phyloP scores from a whole-genome alignment of 37 sponge, comb jelly and placozoan species.

The Dysidea cf. avara region DNA sequence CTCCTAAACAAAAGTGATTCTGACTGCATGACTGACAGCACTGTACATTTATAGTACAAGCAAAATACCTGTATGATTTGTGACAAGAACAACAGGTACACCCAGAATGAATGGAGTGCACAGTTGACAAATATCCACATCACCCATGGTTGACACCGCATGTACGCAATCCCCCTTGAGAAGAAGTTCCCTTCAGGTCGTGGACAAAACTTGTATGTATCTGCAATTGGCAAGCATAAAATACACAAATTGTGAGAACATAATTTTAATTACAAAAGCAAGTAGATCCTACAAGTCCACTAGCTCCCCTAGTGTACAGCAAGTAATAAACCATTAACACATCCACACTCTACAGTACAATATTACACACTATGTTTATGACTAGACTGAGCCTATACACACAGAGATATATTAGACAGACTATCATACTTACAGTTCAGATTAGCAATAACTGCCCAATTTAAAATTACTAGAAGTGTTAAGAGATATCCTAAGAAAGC shows the following conservation, averaged over 20 bases:
- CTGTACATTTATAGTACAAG: no score
- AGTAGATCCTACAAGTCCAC: no score
- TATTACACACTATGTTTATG: no score
- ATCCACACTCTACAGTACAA: no score
- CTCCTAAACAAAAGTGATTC: no score
- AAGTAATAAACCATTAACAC: no score
- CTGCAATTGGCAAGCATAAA: slow-evolving; percentile 44
- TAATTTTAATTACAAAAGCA: no score
- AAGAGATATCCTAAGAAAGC: slow-evolving; percentile 63
- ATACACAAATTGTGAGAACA: no score
- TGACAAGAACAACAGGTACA: slow-evolving; percentile 67
- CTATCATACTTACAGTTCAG: slow-evolving; percentile 29
- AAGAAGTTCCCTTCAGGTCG: slow-evolving; percentile 43
- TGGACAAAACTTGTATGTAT: slow-evolving; percentile 35
- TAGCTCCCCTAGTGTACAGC: no score
- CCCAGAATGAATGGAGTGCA: slow-evolving; percentile 79
- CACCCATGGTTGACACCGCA: slow-evolving; percentile 72
- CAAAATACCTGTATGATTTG: slow-evolving; percentile 84
- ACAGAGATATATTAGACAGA: no score
- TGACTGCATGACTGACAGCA: no score
- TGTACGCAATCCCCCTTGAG: slow-evolving; percentile 33
- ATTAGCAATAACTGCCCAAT: slow-evolving; percentile 51
- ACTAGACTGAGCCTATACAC: no score
- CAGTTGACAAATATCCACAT: slow-evolving; percentile 62
- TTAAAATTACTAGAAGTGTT: slow-evolving; percentile 46